These are phyloP conservation scores for Gymnoscelis rufifasciata DNA, from an alignment of 2,888 invertebrate species.

Conservation along the genomic window DNA sequence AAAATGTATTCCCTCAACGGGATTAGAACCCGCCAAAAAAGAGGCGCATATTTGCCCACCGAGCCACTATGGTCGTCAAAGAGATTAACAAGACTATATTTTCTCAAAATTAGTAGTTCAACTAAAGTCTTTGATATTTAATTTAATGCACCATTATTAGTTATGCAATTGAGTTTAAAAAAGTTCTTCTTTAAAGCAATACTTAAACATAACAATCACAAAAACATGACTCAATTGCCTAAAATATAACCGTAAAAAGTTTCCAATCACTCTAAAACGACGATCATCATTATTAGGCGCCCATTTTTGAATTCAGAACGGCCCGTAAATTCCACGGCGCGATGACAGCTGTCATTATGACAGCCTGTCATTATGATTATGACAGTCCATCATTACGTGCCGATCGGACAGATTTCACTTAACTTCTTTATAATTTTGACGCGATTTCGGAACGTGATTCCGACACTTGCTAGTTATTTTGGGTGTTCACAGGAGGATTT, in stretches of 20 bases:
- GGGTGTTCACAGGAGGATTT: constrained; percentile 30
- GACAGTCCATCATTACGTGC: constrained; percentile 48
- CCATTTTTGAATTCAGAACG: constrained; percentile 31
- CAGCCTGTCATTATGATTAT: constrained; percentile 50
- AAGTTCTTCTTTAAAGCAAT: not conserved
- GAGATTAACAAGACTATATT: too few relatives aligned
- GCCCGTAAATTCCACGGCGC: constrained; percentile 41
- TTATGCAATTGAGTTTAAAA: too few relatives aligned
- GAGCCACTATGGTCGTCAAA: too few relatives aligned
- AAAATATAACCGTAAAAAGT: constrained; percentile 1
- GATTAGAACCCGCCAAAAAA: too few relatives aligned
- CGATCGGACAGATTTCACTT: constrained; percentile 58
- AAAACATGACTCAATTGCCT: too few relatives aligned
- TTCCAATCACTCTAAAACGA: constrained; percentile 22
- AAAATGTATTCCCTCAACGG: too few relatives aligned
- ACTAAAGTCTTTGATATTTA: too few relatives aligned
- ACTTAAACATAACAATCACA: not conserved
- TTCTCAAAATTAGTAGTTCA: too few relatives aligned
- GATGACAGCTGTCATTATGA: constrained; percentile 49
- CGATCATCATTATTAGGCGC: constrained; percentile 32
- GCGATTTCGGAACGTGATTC: constrained; percentile 67
- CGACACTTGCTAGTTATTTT: constrained; percentile 55
- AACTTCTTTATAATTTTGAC: constrained; percentile 72
- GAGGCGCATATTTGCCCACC: too few relatives aligned
- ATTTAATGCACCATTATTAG: too few relatives aligned